Base-by-base conservation (phyloP, 2,888 invertebrate species). In the Drosophila siamana region DNA sequence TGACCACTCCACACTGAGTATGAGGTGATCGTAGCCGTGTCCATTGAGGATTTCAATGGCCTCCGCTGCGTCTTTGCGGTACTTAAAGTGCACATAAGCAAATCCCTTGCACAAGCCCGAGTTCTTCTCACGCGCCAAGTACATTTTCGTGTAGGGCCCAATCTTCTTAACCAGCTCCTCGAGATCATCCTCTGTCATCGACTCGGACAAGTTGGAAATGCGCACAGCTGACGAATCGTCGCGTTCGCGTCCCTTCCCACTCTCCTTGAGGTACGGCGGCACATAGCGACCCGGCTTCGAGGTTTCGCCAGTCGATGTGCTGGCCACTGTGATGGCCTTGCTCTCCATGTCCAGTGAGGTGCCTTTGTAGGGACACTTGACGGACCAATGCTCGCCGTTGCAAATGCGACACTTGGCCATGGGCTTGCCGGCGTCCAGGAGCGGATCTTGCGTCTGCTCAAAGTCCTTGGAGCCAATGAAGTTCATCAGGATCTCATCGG, bases 1-100 rank as follows among this genome's bases (percentile, higher is more conserved):
- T 0, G 99, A 98, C 99, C 99, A 99, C 93, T 99, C 99, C 13
- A 99, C 99, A 92, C 95, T 98, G 51, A 99, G 94, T 92, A 99
- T 99, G 81, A 99, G 94, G 93, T 99, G 98, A 93, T 99, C 99
- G 91, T 98, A 99, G 74, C 99, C 98, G 91, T 97, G 96, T 0
- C 98, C 98, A 90, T 98, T 96, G 22, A 99, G 94, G 54, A 94
- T 94, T 67, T 95, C 94, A 89, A 99, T 98, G 62, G 99, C 99
- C 82, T 96, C 95, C 3, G 97, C 96, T 44, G 99, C 99, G 93
- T 98, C 98, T 85, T 96, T 95, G 84, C 96, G 94, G 80, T 95
- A 95, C 92, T 97, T 97, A 93, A 98, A 99, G 90, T 99, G 99
- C 66, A 99, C 98, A 92, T 99, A 99, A 7, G 99, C 99, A 92